Conservation (phyloP, 2,888 invertebrate genomes). For the Tenthredo distinguenda region DNA sequence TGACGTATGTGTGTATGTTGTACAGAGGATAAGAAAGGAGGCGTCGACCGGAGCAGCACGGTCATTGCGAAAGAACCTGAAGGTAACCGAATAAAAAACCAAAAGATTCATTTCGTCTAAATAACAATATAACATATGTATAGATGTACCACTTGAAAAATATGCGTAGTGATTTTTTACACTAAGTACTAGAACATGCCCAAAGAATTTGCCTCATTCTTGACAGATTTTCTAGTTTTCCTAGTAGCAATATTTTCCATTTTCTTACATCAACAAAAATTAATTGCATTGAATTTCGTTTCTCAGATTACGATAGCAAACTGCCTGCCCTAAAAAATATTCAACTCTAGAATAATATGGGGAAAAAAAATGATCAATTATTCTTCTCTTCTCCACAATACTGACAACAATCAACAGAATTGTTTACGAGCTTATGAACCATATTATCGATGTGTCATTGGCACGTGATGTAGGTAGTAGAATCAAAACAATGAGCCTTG, state of each 20-base stretch:
- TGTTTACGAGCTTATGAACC: not conserved
- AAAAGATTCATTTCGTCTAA: constrained; percentile 44
- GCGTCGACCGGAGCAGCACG: constrained; percentile 95
- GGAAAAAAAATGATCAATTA: not conserved
- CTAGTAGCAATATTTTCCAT: not conserved
- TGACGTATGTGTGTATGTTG: constrained; percentile 81
- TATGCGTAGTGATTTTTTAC: not conserved
- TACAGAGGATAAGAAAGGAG: constrained; percentile 94
- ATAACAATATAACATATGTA: constrained; percentile 2
- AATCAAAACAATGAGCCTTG: not conserved
- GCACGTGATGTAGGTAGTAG: not conserved
- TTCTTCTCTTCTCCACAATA: not conserved
- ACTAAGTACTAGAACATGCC: constrained; percentile 2
- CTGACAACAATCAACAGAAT: not conserved
- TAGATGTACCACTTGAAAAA: not conserved
- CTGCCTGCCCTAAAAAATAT: not conserved
- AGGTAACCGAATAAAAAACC: constrained; percentile 81
- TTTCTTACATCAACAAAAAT: not conserved
- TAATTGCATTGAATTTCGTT: not conserved
- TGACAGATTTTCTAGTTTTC: not conserved
- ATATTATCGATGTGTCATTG: not conserved
- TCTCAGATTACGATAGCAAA: not conserved
- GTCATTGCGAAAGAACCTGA: constrained; percentile 96
- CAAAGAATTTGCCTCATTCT: not conserved
- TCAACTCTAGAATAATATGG: not conserved